Percentiles rank a stretch among this genome's conserved stretches.
Conservation (phyloP, 2,888 invertebrate genomes). For the Saturnia japonica region DNA sequence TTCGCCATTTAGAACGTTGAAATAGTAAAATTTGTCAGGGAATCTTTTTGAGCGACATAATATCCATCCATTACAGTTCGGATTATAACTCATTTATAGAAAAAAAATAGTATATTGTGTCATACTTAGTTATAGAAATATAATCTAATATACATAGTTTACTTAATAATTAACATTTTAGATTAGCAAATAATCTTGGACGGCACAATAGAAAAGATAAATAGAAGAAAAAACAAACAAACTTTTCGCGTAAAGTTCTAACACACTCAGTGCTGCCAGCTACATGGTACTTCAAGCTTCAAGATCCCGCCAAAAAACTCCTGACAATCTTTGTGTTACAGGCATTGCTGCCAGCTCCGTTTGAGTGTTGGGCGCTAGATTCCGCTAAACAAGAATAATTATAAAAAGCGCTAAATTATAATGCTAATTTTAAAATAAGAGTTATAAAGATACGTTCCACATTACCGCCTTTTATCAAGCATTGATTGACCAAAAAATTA, state of each 20-base stretch:
- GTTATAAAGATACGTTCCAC: too few species aligned
- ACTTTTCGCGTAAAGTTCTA: neutral
- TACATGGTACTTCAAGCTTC: too few species aligned
- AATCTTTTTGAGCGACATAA: constrained; percentile 62
- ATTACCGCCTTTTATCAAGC: too few species aligned
- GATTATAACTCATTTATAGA: constrained; percentile 41
- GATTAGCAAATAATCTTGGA: neutral
- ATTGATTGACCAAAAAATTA: too few species aligned
- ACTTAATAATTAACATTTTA: neutral
- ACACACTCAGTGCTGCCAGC: too few species aligned
- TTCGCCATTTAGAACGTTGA: constrained; percentile 60
- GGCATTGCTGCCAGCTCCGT: too few species aligned
- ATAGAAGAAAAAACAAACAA: neutral
- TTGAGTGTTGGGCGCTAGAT: too few species aligned
- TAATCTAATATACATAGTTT: neutral
- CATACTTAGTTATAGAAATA: neutral
- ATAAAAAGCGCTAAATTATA: too few species aligned
- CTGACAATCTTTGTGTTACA: too few species aligned
- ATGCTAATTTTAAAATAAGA: too few species aligned
- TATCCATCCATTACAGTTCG: constrained; percentile 54
- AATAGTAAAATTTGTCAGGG: constrained; percentile 67
- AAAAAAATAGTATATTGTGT: neutral
- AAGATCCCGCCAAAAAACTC: too few species aligned
- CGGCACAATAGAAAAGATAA: neutral
- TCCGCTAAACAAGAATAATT: too few species aligned